Evolutionary conservation across 2,113 vertebrate species (phyloP), one percentile per base, ranked within the genome.

Genomic region (Mobula hypostoma): DNA sequence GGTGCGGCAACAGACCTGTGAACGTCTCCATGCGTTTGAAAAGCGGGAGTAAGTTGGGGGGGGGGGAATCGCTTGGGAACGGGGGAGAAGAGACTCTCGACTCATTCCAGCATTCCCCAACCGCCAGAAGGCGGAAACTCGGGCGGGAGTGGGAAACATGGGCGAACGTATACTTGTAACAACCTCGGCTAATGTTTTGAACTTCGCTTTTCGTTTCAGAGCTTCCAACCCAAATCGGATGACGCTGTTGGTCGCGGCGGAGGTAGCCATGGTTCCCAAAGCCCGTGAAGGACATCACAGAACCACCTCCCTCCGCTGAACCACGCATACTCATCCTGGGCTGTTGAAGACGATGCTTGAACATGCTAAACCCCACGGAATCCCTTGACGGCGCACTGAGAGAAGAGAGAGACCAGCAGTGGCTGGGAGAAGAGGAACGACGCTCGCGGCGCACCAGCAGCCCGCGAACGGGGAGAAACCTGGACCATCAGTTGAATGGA

Each of bases 291-390:
- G 87, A 68, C 17, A 36, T 68, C 7, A 61, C 29, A 68, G 4
- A 5, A 15, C n/a, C 17, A 70, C 58, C 83, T 91, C n/a, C 66
- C n/a, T 29, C 27, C 1, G 14, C 27, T 63, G 83, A 87, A 87
- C 56, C 63, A 32, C 63, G 58, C 29, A 21, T 91, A 40, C 14
- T 70, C 29, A 24, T 68, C 68, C 24, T 91, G 61, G 66, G 87
- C 61, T 91, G 63, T 5, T 91, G 19, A 36, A 91, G 87, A 91
- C 68, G 87, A 91, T 91, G 61, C 32, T 70, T 12, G 63, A 91
- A 91, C 87, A 91, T 91, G 87, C 63, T 36, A 7, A 27, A 68
- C 63, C 63, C 87, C 5, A 91, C 87, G 68, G 87, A 91, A 91
- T 68, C 63, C 87, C 87, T 17, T 70, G 66, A 70, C 12, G 66